phyloP scores from a whole-genome alignment of 1,140 invertebrate genomes.

The Latrodectus geometricus region DNA sequence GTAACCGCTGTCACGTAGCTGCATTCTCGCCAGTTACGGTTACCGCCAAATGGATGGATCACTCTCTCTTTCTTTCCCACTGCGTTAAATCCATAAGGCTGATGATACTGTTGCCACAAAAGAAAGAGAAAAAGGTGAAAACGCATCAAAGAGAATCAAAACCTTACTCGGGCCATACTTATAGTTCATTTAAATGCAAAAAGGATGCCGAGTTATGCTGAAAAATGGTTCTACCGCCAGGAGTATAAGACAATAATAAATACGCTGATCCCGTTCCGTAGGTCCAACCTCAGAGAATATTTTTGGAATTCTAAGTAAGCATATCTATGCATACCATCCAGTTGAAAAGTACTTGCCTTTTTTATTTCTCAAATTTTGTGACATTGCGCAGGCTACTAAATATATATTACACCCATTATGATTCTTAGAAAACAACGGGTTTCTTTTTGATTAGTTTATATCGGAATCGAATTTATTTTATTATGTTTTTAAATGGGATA shows the following conservation, averaged over 20 bases:
- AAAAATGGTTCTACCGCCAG: constrained; percentile 40
- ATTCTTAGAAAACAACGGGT: too few relatives aligned
- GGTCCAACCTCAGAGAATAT: constrained; percentile 16
- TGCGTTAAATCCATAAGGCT: constrained; percentile 49
- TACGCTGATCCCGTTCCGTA: constrained; percentile 13
- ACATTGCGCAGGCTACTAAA: too few relatives aligned
- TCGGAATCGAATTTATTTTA: too few relatives aligned
- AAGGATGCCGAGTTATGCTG: constrained; percentile 48
- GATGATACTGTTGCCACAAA: constrained; percentile 47
- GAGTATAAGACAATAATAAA: constrained; percentile 57
- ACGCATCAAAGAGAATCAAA: constrained; percentile 56
- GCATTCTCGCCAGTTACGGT: constrained; percentile 31
- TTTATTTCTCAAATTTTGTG: too few relatives aligned
- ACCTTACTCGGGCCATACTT: constrained; percentile 29
- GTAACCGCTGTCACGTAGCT: constrained; percentile 35
- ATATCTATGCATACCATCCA: background rate
- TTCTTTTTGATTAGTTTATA: too few relatives aligned
- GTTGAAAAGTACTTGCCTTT: background rate
- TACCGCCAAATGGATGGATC: constrained; percentile 47
- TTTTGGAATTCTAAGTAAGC: constrained; percentile 39
- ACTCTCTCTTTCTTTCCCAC: background rate
- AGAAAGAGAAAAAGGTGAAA: constrained; percentile 25
- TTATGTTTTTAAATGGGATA: too few relatives aligned
- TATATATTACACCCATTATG: too few relatives aligned
- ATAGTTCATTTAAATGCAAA: constrained; percentile 61